Evolutionary conservation across 64 coral and sea anemone species (phyloP), one percentile per base, ranked within the genome.

Genomic region (Pocillopora damicornis): DNA sequence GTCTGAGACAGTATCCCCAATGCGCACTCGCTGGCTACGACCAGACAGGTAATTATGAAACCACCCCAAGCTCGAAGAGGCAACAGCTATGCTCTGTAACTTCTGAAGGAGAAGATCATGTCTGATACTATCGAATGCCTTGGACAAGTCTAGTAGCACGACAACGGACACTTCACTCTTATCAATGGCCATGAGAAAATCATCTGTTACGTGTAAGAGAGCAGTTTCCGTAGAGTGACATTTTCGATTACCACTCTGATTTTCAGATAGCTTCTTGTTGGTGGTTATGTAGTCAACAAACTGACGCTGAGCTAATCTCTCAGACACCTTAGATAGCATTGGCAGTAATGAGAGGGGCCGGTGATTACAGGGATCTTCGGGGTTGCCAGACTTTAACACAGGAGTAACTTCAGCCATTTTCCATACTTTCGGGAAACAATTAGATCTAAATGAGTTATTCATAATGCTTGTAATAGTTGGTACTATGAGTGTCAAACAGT

Each of bases 401-500:
- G 81, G 81, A n/a, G 68, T 78, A 78, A 76, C 74, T 59, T 76
- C 86, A 88, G 72, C 86, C n/a, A 76, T 78, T 77, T 88, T 88
- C 57, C 74, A 76, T 63, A 51, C 56, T 57, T 59, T 86, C 34
- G 73, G 42, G 60, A 87, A 87, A 20, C 37, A 26, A 20, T 61
- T 76, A 37, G 57, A 42, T 13, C 15, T 34, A 62, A 88, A 77
- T 16, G 75, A 88, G 66, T 38, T 78, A 75, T 88, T 88, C 87
- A 78, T 74, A 26, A 78, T 78, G 45, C 23, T 79, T 78, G 59
- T 78, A 15, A 78, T 88, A 20, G 34, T 59, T 63, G 35, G 58
- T 13, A 88, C 74, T 63, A 63, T 62, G 15, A 16, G 9, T 76
- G 14, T 30, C 26, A 73, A 25, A 73, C 68, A 23, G 26, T 73